phyloP scores from a whole-genome alignment of 1,140 invertebrate species.

The Tribolium castaneum region DNA sequence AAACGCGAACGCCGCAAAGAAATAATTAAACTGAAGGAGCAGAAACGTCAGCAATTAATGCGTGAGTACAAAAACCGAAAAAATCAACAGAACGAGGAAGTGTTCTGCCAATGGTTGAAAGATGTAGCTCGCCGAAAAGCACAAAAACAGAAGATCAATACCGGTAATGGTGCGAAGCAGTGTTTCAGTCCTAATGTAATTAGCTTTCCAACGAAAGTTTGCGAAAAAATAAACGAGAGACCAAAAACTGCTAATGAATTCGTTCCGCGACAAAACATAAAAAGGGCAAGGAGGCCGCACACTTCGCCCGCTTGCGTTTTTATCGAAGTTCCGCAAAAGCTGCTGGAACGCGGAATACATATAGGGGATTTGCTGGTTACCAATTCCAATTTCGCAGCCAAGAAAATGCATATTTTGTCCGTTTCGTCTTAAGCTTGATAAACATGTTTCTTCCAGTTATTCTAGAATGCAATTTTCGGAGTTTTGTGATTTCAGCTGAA shows the following conservation, averaged over 20 bases:
- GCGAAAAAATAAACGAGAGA: slow-evolving; percentile 47
- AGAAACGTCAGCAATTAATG: slow-evolving; percentile 54
- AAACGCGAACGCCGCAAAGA: slow-evolving; percentile 53
- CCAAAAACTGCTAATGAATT: slow-evolving; percentile 56
- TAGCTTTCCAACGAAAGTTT: slow-evolving; percentile 42
- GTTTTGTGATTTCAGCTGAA: background rate
- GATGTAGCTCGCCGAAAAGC: slow-evolving; percentile 55
- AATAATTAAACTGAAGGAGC: slow-evolving; percentile 53
- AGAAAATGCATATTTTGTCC: slow-evolving; percentile 56
- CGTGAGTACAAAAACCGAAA: slow-evolving; percentile 57
- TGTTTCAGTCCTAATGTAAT: slow-evolving; percentile 33
- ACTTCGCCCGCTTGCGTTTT: slow-evolving; percentile 53
- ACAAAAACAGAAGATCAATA: slow-evolving; percentile 39
- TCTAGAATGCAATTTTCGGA: background rate
- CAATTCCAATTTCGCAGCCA: slow-evolving; percentile 49
- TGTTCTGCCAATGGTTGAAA: slow-evolving; percentile 61
- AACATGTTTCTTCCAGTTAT: background rate
- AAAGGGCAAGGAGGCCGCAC: slow-evolving; percentile 40
- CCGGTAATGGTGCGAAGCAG: slow-evolving; percentile 7
- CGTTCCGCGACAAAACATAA: background rate
- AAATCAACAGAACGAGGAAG: slow-evolving; percentile 60
- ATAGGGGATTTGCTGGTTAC: slow-evolving; percentile 56
- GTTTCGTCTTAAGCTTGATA: slow-evolving; percentile 46
- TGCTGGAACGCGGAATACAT: slow-evolving; percentile 54
- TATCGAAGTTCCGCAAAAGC: slow-evolving; percentile 54